These are phyloP conservation scores for Rhyacichthys aspro DNA, from an alignment of 2,797 vertebrate genomes.

Conservation along the genomic window DNA sequence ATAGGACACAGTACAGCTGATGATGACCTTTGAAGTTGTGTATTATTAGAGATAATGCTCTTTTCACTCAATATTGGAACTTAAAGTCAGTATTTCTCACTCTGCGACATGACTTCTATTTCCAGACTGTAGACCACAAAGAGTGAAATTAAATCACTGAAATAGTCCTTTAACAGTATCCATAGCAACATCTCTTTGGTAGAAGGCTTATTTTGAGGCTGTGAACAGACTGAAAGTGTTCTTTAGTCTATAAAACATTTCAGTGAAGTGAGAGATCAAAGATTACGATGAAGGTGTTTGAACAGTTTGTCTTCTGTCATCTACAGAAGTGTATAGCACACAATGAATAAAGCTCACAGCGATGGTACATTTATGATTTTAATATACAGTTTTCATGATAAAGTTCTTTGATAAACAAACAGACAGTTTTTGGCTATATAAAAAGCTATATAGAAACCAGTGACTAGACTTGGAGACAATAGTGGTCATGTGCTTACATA, in stretches of 20 bases:
- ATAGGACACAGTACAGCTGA: too few species aligned
- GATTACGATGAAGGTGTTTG: slow-evolving; percentile 6
- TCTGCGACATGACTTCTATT: not conserved
- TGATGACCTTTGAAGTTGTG: too few species aligned
- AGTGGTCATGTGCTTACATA: slow-evolving; percentile 74
- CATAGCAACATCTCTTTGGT: slow-evolving; percentile 29
- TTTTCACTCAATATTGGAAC: not conserved
- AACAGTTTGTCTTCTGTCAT: slow-evolving; percentile 9
- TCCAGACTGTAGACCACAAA: not conserved
- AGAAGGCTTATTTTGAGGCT: slow-evolving; percentile 9
- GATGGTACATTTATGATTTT: slow-evolving; percentile 73
- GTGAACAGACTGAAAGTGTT: slow-evolving; percentile 7
- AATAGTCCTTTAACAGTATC: slow-evolving; percentile 18
- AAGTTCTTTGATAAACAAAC: slow-evolving; percentile 82
- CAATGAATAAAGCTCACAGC: slow-evolving; percentile 33
- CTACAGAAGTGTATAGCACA: slow-evolving; percentile 1
- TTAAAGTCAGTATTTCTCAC: not conserved
- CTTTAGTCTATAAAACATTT: slow-evolving; percentile 6
- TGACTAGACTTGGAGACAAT: slow-evolving; percentile 75
- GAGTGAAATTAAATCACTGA: not conserved
- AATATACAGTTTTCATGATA: slow-evolving; percentile 76
- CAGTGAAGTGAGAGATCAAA: slow-evolving; percentile 17
- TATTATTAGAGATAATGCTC: not conserved
- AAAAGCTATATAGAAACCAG: slow-evolving; percentile 83
- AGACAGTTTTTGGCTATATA: slow-evolving; percentile 79